phyloP scores from a whole-genome alignment of 1,140 invertebrate genomes.

The Drosophila kurseongensis region DNA sequence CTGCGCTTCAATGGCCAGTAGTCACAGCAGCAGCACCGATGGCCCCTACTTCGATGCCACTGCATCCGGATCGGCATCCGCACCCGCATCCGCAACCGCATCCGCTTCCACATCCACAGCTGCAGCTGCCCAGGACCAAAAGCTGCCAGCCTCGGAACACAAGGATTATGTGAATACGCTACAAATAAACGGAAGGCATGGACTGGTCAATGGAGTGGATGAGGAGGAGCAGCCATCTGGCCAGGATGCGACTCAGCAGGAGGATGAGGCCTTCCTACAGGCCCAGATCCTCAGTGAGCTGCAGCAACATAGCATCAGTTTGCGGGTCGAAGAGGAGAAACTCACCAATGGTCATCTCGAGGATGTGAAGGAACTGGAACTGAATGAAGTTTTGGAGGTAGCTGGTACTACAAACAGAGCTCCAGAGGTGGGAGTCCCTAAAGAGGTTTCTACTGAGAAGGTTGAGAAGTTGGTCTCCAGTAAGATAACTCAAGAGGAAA shows the following conservation, averaged over 20 bases:
- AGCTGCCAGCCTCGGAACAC: conserved; percentile 30
- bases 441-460: too few relatives aligned
- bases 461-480: too few relatives aligned
- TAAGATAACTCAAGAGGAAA: not conserved
- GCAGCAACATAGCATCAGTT: conserved; percentile 62
- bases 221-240: conserved; percentile 10
- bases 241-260: conserved; percentile 1
- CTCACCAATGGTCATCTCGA: conserved; percentile 47
- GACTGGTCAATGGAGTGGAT: conserved; percentile 47
- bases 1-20: conserved; percentile 84
- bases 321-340: conserved; percentile 17
- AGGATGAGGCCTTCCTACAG: conserved; percentile 60
- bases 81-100: conserved; percentile 45
- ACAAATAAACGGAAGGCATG: conserved; percentile 53
- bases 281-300: conserved; percentile 72
- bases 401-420: conserved; percentile 23
- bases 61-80: conserved; percentile 45
- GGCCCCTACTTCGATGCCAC: conserved; percentile 85
- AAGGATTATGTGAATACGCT: conserved; percentile 41
- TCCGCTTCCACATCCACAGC: conserved; percentile 44
- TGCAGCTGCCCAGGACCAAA: conserved; percentile 19
- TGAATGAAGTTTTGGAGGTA: conserved; percentile 18
- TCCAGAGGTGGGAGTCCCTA: not conserved
- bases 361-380: conserved; percentile 10
- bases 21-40: conserved; percentile 84